Percentiles rank a stretch among this genome's conserved stretches.
Conservation (phyloP, 2,113 vertebrate species). For the Elaphurus davidianus region DNA sequence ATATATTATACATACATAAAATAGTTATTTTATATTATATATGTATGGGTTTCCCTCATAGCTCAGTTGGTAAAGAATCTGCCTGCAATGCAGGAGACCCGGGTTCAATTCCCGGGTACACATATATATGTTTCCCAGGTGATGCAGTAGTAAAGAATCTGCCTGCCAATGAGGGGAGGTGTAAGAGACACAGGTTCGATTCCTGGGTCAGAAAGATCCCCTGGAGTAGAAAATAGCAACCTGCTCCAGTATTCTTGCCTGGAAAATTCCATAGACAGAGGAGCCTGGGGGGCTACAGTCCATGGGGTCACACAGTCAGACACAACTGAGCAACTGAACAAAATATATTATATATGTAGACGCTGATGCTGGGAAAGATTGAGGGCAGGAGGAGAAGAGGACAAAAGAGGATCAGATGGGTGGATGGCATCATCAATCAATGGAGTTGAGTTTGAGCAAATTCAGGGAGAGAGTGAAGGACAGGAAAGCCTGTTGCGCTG, state of each 20-base stretch:
- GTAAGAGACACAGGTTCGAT: not conserved
- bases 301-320: not conserved
- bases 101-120: not conserved
- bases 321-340: not conserved
- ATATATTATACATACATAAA: not conserved
- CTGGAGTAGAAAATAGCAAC: not conserved
- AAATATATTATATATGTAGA: not conserved
- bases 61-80: no score
- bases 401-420: not conserved
- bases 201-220: not conserved
- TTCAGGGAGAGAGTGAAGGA: not conserved
- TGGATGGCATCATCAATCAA: not conserved
- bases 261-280: not conserved
- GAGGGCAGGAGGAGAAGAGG: not conserved
- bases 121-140: not conserved
- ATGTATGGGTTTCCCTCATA: not conserved
- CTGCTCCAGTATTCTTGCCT: not conserved
- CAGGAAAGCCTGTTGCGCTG: not conserved
- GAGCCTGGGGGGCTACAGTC: not conserved
- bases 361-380: not conserved
- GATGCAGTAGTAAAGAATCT: not conserved
- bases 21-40: not conserved
- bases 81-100: no score
- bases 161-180: not conserved
- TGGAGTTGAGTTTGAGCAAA: not conserved